phyloP scores from a whole-genome alignment of 30 jellyfish, hydroid and myxozoan species.

The Hydractinia echinata region DNA sequence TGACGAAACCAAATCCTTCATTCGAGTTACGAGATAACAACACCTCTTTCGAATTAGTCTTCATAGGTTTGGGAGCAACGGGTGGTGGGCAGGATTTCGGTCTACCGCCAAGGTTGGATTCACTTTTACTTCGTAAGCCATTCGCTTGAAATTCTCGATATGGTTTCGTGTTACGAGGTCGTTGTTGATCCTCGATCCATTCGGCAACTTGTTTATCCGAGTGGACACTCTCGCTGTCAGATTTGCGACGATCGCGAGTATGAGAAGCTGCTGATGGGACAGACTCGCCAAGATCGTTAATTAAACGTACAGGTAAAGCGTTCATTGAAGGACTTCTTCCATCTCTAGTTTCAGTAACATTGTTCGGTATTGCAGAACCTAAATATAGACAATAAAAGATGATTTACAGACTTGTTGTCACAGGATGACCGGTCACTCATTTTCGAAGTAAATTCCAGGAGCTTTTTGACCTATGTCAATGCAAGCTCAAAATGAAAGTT shows the following conservation, averaged over 20 bases:
- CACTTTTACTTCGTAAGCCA: constrained; percentile 47
- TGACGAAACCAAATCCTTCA: constrained; percentile 99
- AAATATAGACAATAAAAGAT: too few relatives aligned
- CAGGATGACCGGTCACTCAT: too few relatives aligned
- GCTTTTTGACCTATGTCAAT: too few relatives aligned
- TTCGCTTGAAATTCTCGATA: constrained; percentile 28
- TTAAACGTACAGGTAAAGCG: too few relatives aligned
- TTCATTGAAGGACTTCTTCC: too few relatives aligned
- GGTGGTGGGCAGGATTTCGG: constrained; percentile 76
- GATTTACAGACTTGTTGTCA: too few relatives aligned
- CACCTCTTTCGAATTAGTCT: constrained; percentile 37
- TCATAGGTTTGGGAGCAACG: constrained; percentile 81
- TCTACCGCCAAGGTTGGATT: constrained; percentile 26
- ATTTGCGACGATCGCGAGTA: constrained; percentile 25
- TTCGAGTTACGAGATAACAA: constrained; percentile 55
- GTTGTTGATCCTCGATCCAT: constrained; percentile 43
- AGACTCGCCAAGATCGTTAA: too few relatives aligned
- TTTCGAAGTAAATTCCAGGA: too few relatives aligned
- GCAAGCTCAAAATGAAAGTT: too few relatives aligned
- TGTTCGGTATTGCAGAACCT: too few relatives aligned
- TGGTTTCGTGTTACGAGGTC: constrained; percentile 34
- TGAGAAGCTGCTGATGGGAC: too few relatives aligned
- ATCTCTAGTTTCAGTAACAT: too few relatives aligned
- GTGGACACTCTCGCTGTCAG: constrained; percentile 39
- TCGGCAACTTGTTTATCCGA: constrained; percentile 44